Base-by-base conservation (phyloP, 2,888 invertebrate species). In the Callyntrura sp. region DNA sequence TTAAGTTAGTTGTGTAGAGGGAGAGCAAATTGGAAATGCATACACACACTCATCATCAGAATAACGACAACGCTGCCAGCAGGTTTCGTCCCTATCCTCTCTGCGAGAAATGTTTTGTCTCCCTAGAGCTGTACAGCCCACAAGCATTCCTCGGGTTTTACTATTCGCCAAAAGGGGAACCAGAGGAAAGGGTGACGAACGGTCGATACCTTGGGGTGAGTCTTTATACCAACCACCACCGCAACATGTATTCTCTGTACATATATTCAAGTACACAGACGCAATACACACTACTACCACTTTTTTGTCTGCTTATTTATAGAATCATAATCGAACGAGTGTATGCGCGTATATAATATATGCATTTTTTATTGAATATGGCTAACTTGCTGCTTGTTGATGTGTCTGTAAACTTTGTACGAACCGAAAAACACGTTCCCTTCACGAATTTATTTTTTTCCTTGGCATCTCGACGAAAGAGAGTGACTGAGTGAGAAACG, bases 161-260 rank as follows among this genome's bases (percentile, higher is more conserved):
- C 70, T 57, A 79, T 48, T 85, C 90, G 81, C 85, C 70, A 70
- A 90, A 84, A 60, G 45, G 48, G 62, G 6, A 60, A 1, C 17
- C 17, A 65, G 60, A 82, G 62, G 76, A 92, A 88, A 91, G 91
- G 90, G 91, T 91, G 92, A 91, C 90, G 85, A 90, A 90, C 91
- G 91, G 91, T 92, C 92, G 92, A 92, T 92, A 91, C 76, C 78
- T 25, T 43, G 84, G 91, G 91, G 91, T 85, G 88, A 91, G 76
- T 79, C 85, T 6, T 51, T 57, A 79, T 43, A 35, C n/a, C n/a
- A 60, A 17, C 20, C 35, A 68, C 4, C 28, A 70, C 43, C 11
- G 35, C 43, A 28, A 11, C 9, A 70, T 25, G 45, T 12, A 43
- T n/a, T n/a, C 17, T 79, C 28, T 8, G 25, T 51, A 45, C 45